Conservation (phyloP, 1,140 invertebrate species). For the Eueides isabella region DNA sequence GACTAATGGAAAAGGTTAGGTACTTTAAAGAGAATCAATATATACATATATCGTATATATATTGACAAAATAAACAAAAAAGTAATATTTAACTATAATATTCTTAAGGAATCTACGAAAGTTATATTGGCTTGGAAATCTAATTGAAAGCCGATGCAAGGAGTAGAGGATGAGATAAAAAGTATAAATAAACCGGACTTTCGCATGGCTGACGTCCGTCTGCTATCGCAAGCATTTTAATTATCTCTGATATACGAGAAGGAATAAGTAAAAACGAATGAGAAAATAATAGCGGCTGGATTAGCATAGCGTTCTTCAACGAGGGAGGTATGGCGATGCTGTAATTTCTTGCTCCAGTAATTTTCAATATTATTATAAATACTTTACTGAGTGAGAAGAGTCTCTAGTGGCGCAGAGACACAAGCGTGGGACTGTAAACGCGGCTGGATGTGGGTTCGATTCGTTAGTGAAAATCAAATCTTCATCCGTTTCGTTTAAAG, state of each 20-base stretch:
- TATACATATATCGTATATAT: not conserved
- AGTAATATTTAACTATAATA: not conserved
- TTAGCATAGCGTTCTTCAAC: constrained; percentile 52
- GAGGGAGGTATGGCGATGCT: not conserved
- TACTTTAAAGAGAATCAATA: not conserved
- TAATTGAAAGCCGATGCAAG: constrained; percentile 44
- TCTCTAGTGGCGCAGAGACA: too few relatives aligned
- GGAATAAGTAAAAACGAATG: constrained; percentile 58
- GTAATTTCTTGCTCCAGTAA: not conserved
- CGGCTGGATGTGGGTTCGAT: too few relatives aligned
- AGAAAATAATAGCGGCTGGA: constrained; percentile 60
- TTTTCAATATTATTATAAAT: not conserved
- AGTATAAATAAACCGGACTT: constrained; percentile 39
- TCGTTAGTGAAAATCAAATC: too few relatives aligned
- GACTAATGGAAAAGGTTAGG: not conserved
- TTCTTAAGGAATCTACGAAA: constrained; percentile 10
- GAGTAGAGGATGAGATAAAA: constrained; percentile 24
- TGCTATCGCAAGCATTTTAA: constrained; percentile 65
- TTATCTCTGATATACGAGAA: constrained; percentile 61
- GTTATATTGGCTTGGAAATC: constrained; percentile 26
- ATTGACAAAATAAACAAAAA: not conserved
- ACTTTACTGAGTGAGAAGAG: too few relatives aligned
- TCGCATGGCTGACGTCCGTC: constrained; percentile 48
- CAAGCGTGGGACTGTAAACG: too few relatives aligned
- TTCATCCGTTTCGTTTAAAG: too few relatives aligned